These are phyloP conservation scores for Falco berigora DNA, from an alignment of 2,797 vertebrate species.

Conservation along the genomic window DNA sequence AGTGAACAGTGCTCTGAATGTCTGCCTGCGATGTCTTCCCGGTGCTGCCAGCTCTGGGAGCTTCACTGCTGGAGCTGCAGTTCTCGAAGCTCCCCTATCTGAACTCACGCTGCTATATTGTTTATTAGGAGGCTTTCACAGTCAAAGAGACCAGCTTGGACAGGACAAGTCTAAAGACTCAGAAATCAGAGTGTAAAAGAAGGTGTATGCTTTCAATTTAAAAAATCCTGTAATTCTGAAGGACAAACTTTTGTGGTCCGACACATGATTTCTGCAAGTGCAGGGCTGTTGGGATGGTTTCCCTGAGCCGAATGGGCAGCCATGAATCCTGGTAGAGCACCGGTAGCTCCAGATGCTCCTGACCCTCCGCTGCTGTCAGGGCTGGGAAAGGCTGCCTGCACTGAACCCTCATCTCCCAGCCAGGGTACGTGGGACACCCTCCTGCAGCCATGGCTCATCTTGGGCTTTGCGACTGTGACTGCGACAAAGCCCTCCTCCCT, in stretches of 20 bases:
- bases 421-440: background rate
- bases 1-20: accelerated
- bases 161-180: background rate
- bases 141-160: background rate
- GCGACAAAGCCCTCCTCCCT: background rate
- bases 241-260: background rate
- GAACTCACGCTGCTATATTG: background rate
- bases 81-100: background rate
- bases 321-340: accelerated
- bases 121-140: background rate
- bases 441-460: accelerated
- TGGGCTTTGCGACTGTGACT: accelerated
- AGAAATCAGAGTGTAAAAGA: background rate
- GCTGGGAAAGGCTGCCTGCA: background rate
- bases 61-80: background rate
- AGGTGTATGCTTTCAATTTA: background rate
- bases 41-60: background rate
- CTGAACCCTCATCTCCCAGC: accelerated
- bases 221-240: background rate
- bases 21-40: background rate
- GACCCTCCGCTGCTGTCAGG: accelerated
- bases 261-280: background rate
- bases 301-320: background rate
- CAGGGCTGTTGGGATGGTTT: background rate
- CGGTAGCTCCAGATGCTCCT: background rate